A percentile compares a stretch with the other conserved stretches of the same genome.
These are phyloP conservation scores for Ennomos fuscantarius DNA, from an alignment of 2,888 invertebrate species.

Conservation along the genomic window DNA sequence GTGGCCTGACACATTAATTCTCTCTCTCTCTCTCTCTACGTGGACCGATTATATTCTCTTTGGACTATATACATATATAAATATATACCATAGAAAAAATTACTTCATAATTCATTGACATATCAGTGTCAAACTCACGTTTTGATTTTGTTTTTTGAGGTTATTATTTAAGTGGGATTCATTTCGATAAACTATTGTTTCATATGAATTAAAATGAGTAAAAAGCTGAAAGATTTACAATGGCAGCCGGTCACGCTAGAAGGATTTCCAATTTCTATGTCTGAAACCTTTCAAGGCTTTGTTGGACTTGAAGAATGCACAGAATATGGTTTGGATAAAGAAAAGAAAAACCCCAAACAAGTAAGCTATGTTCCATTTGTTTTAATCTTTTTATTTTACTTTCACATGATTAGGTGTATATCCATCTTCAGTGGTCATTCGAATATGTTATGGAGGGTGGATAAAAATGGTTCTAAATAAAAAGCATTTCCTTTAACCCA, in stretches of 20 bases:
- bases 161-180: not conserved
- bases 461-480: too few species aligned
- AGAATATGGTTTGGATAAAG: constrained; percentile 86
- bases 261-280: constrained; percentile 72
- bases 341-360: constrained; percentile 66
- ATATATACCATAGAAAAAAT: too few species aligned
- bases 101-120: too few species aligned
- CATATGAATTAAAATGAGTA: constrained; percentile 59
- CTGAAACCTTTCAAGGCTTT: constrained; percentile 86
- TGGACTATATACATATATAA: too few species aligned
- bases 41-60: too few species aligned
- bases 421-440: too few species aligned
- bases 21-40: too few species aligned
- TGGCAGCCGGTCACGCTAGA: constrained; percentile 89
- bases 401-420: not conserved
- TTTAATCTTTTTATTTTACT: not conserved
- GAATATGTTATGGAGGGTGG: too few species aligned
- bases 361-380: constrained; percentile 43
- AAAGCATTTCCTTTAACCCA: not conserved
- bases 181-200: too few species aligned
- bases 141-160: constrained; percentile 10
- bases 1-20: too few species aligned
- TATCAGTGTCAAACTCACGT: too few species aligned
- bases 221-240: constrained; percentile 67
- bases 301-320: constrained; percentile 92